Conservation (phyloP, 2,888 invertebrate genomes). For the Conchocele bisecta region DNA sequence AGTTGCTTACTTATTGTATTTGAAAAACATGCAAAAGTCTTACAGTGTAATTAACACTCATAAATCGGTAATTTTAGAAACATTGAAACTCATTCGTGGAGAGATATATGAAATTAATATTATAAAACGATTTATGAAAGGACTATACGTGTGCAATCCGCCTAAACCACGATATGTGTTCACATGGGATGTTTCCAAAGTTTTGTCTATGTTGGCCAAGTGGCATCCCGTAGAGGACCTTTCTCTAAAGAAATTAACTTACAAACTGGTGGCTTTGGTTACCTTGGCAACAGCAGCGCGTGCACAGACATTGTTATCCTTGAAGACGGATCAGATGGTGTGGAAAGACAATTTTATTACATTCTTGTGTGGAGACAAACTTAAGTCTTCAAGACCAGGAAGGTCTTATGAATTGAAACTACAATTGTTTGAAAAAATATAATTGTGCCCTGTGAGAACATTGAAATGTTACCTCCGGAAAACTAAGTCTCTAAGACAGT, state of each 20-base stretch:
- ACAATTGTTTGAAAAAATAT: not conserved
- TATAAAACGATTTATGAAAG: slow-evolving; percentile 39
- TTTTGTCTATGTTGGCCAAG: slow-evolving; percentile 5
- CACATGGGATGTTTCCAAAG: slow-evolving; percentile 31
- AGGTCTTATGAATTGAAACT: not conserved
- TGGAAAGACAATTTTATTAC: not conserved
- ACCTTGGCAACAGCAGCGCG: slow-evolving; percentile 13
- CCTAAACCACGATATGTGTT: slow-evolving; percentile 14
- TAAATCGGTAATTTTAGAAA: slow-evolving; percentile 35
- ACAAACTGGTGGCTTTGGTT: slow-evolving; percentile 21
- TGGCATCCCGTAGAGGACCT: not conserved
- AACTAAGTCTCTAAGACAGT: slow-evolving; percentile 11
- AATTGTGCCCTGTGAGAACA: slow-evolving; percentile 9
- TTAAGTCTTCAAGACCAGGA: not conserved
- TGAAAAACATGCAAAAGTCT: not conserved
- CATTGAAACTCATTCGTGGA: slow-evolving; percentile 13
- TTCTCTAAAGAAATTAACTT: slow-evolving; percentile 18
- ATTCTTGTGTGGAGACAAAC: not conserved
- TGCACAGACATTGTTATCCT: slow-evolving; percentile 15
- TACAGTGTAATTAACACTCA: slow-evolving; percentile 7
- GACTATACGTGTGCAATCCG: slow-evolving; percentile 15
- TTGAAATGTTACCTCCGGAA: not conserved
- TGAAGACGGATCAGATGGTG: slow-evolving; percentile 9
- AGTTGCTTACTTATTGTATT: slow-evolving; percentile 14
- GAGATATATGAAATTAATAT: not conserved